Evolutionary conservation across 2,797 vertebrate genomes (phyloP).

Genomic region (Gallinago stenura): DNA sequence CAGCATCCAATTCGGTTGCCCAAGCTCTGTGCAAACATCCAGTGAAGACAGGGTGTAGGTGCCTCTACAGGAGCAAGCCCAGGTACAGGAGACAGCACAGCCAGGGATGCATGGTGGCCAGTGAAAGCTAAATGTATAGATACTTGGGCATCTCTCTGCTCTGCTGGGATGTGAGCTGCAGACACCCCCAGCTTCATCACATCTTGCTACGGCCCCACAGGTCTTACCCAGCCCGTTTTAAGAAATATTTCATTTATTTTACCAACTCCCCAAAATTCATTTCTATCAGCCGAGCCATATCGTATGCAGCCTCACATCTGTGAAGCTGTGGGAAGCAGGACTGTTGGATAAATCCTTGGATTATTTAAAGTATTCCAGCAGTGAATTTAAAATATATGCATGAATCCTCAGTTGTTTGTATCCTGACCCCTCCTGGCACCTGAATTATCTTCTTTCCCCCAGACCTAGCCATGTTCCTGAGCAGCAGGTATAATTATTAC

Average conservation of each 20-base stretch:
- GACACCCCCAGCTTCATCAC: fast-evolving
- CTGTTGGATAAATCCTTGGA: conserved; percentile 24
- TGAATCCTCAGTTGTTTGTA: not conserved
- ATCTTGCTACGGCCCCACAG: not conserved
- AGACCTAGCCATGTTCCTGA: not conserved
- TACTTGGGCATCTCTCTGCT: not conserved
- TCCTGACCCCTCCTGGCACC: not conserved
- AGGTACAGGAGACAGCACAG: not conserved
- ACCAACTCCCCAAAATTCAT: not conserved
- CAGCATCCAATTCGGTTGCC: not conserved
- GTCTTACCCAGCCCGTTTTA: not conserved
- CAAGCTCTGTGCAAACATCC: not conserved
- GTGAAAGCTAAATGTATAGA: not conserved
- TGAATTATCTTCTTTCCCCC: conserved; percentile 44
- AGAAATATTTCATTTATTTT: not conserved
- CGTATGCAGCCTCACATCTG: not conserved
- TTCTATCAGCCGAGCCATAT: not conserved
- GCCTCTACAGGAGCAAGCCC: not conserved
- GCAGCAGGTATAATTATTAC: conserved; percentile 14
- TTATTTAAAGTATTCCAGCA: conserved; percentile 42
- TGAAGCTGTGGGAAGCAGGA: not conserved
- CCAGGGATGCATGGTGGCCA: not conserved
- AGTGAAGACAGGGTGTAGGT: fast-evolving
- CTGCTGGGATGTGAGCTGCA: not conserved
- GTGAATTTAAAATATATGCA: conserved; percentile 33